A percentile compares a stretch with the other conserved stretches of the same genome.
Evolutionary conservation across 2,113 vertebrate species (phyloP).

Genomic region (Perca schrenkii): DNA sequence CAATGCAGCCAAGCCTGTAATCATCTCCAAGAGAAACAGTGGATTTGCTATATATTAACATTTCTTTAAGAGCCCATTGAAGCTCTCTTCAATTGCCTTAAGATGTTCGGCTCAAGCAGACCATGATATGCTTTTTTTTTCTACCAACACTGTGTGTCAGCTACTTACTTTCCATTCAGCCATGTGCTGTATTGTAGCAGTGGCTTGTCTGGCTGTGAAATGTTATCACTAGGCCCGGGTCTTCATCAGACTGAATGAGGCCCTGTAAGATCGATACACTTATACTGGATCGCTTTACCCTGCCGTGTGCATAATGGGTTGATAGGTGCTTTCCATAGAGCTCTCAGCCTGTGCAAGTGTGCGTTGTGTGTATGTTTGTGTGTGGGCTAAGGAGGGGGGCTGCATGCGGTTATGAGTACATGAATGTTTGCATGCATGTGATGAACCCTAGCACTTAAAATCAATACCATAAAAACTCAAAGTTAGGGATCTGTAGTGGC

Average conservation of each 20-base stretch:
- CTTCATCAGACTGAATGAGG: constrained; percentile 68
- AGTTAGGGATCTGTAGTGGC: constrained; percentile 9
- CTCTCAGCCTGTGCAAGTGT: constrained; percentile 25
- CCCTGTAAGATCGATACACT: constrained; percentile 67
- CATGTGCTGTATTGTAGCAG: constrained; percentile 31
- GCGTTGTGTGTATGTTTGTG: constrained; percentile 3
- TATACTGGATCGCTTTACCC: constrained; percentile 68
- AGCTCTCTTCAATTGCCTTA: constrained; percentile 27
- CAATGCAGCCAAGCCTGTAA: constrained; percentile 57
- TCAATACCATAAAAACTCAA: constrained; percentile 29
- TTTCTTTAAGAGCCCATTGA: constrained; percentile 47
- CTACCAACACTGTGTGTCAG: neutral
- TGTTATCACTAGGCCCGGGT: constrained; percentile 61
- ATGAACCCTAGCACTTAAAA: constrained; percentile 16
- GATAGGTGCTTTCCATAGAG: constrained; percentile 51
- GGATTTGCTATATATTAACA: constrained; percentile 22
- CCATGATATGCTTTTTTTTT: constrained; percentile 37
- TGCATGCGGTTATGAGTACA: neutral
- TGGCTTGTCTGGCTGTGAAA: constrained; percentile 54
- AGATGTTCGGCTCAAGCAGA: constrained; percentile 48
- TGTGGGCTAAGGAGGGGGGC: neutral
- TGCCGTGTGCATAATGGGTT: constrained; percentile 57
- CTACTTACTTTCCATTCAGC: constrained; percentile 31
- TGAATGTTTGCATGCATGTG: constrained; percentile 21
- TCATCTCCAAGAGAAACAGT: constrained; percentile 54